Evolutionary conservation across 2,797 vertebrate genomes (phyloP), one percentile per base, ranked within the genome.

Genomic region (Phyllotis vaccarum): DNA sequence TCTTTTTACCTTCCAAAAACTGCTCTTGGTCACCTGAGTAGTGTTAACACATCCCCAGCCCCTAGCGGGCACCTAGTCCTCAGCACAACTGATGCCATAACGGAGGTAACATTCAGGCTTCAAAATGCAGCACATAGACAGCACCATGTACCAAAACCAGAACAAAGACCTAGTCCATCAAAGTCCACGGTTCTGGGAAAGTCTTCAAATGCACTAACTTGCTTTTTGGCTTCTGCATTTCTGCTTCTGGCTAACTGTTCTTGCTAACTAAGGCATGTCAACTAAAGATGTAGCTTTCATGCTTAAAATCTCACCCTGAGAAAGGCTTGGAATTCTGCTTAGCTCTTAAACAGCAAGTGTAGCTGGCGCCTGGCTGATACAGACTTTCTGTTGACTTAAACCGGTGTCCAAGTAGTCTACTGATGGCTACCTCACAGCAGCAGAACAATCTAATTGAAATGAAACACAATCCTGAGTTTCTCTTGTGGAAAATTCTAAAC

Each of bases 401-500:
- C 40, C 9, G 21, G 9, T 64, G 6, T 46, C 14, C 29, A 46
- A 7, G 17, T 13, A 46, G 40, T 62, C 40, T 64, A 31, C 40
- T 49, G 29, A 43, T 64, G 43, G 81, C 13, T 34, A 46, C 27
- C 40, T 66, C 43, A 22, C 11, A 66, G 19, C 40, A 66, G 31
- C 0, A 75, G 21, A 68, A 24, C 16, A 56, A 56, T 6, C 2
- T 49, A 81, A 19, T 64, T 21, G 58, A 89, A 89, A 79, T 54
- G 7, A 43, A 89, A 62, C 31, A 56, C 29, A 62, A 46, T 2
- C 6, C 5, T 74, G 34, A 5, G 58, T 56, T 31, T 92, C 60
- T 49, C 34, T 72, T 93, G 75, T 83, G 72, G 79, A 79, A 93
- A 90, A 37, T 13, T 90, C 66, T 62, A 58, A 70, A 82, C 40